Conservation (phyloP, 2,888 invertebrate species). For the Leucophora obtusa region DNA sequence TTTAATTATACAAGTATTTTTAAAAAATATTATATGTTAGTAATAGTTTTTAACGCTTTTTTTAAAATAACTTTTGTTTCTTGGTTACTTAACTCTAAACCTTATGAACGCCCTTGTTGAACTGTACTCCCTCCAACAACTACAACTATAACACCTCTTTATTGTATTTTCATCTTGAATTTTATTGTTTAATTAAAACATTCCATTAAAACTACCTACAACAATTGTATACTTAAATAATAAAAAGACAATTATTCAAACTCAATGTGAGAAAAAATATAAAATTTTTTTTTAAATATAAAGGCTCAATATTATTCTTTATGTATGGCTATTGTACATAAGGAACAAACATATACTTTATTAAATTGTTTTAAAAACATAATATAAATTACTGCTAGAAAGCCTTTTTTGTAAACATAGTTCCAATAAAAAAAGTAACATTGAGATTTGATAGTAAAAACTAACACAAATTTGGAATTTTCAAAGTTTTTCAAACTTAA, state of each 20-base stretch:
- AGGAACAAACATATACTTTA: neutral
- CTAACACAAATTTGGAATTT: neutral
- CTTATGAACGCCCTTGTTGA: conserved; percentile 28
- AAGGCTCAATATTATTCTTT: conserved; percentile 1
- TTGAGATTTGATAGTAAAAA: conserved; percentile 44
- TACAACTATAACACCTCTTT: conserved; percentile 7
- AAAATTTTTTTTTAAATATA: neutral
- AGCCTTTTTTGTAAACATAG: conserved; percentile 42
- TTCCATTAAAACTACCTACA: neutral
- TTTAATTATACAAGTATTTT: conserved; percentile 51
- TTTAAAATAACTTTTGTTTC: neutral
- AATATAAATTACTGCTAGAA: conserved; percentile 30
- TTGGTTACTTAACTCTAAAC: conserved; percentile 28
- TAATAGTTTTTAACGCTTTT: conserved; percentile 33
- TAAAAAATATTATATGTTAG: conserved; percentile 8
- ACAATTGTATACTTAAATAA: neutral
- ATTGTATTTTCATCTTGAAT: conserved; percentile 14
- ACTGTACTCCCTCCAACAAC: conserved; percentile 43
- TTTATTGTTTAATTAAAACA: neutral
- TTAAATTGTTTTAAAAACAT: conserved; percentile 51
- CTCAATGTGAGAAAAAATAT: neutral
- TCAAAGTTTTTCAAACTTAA: neutral
- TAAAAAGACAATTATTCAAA: conserved; percentile 1
- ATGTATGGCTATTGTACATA: neutral
- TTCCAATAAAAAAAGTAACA: conserved; percentile 17